Conservation (phyloP, 2,797 vertebrate genomes). For the Melanogrammus aeglefinus region DNA sequence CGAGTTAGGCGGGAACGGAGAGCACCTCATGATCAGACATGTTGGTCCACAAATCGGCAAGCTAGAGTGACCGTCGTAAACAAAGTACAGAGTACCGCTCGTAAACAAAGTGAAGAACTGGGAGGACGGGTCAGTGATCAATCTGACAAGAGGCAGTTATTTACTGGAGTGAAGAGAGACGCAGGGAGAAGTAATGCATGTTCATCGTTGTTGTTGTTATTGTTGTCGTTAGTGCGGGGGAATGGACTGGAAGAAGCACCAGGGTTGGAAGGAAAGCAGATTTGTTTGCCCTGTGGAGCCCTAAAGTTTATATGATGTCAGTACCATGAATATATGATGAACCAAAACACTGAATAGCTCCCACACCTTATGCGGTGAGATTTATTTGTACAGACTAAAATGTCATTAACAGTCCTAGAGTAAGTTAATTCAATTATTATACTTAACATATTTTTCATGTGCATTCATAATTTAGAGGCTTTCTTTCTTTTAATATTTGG, state of each 20-base stretch:
- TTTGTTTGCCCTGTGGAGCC: not conserved
- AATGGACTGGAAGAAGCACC: not conserved
- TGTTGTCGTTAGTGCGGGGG: not conserved
- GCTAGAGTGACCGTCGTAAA: slow-evolving; percentile 19
- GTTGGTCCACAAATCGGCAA: slow-evolving; percentile 16
- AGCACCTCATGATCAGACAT: slow-evolving; percentile 17
- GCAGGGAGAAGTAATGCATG: slow-evolving; percentile 12
- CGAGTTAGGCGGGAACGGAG: not conserved
- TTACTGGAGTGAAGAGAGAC: slow-evolving; percentile 23
- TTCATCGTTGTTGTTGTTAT: not conserved
- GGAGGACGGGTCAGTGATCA: slow-evolving; percentile 8
- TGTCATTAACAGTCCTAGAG: not conserved
- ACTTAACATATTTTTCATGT: not conserved
- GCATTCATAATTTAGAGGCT: not conserved
- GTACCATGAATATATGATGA: not conserved
- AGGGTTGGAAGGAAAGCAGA: not conserved
- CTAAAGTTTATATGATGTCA: not conserved
- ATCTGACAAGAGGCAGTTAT: slow-evolving; percentile 23
- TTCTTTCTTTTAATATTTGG: not conserved
- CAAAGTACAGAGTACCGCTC: not conserved
- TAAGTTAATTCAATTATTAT: not conserved
- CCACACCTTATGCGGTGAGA: not conserved
- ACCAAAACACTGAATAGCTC: not conserved
- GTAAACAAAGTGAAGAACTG: slow-evolving; percentile 5
- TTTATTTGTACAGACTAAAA: not conserved